Percentiles rank a stretch among this genome's conserved stretches.
Evolutionary conservation across 2,888 invertebrate species (phyloP).

Genomic region (Drosophila heteroneura): DNA sequence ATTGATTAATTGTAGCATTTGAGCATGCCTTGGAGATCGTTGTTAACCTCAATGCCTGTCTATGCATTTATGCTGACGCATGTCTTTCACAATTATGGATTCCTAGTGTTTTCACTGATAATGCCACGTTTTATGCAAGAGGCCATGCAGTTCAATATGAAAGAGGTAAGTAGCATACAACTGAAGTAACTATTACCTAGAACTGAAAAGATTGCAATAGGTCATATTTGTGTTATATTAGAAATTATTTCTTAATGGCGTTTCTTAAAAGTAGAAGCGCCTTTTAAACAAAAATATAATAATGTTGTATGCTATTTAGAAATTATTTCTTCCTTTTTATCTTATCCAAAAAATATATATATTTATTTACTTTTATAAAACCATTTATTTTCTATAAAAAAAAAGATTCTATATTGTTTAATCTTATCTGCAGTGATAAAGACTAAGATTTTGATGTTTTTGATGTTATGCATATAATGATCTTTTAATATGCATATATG

Average conservation of each 20-base stretch:
- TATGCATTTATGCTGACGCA: conserved; percentile 86
- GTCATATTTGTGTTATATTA: not conserved
- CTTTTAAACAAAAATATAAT: not conserved
- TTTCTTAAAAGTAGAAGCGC: not conserved
- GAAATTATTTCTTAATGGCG: not conserved
- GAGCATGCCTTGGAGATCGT: conserved; percentile 85
- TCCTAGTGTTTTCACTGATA: conserved; percentile 83
- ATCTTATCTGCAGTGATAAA: too few species aligned
- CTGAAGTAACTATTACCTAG: not conserved
- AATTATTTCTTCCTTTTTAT: not conserved
- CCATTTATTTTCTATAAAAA: too few species aligned
- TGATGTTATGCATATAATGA: too few species aligned
- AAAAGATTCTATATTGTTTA: too few species aligned
- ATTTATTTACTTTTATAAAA: too few species aligned
- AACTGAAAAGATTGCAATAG: not conserved
- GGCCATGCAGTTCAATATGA: conserved; percentile 84
- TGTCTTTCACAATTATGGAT: conserved; percentile 85
- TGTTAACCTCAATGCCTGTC: conserved; percentile 85
- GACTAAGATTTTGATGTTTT: too few species aligned
- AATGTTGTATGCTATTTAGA: not conserved
- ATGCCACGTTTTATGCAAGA: conserved; percentile 85
- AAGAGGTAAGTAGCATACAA: conserved; percentile 74
- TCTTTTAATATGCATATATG: too few species aligned
- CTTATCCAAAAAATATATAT: too few species aligned
- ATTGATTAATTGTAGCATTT: conserved; percentile 50